Evolutionary conservation across 37 sponge, comb jelly and placozoan species (phyloP).

Genomic region (Geodia barretti): DNA sequence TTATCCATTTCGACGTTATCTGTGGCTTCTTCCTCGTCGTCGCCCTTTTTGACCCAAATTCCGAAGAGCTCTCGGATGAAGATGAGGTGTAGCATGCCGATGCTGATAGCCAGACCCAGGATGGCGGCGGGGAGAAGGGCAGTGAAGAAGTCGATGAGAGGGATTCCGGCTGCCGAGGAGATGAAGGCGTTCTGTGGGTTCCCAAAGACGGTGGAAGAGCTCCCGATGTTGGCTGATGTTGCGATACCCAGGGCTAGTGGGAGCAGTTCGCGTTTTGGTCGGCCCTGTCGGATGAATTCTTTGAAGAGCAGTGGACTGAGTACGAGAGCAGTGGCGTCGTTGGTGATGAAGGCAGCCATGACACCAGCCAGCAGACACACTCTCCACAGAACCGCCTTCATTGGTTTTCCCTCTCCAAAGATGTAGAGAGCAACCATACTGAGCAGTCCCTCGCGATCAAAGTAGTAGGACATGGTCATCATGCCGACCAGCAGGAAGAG

Average conservation of each 20-base stretch:
- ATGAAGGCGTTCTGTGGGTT: slow-evolving; percentile 76
- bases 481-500: slow-evolving; percentile 69
- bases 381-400: slow-evolving; percentile 48
- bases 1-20: neutral
- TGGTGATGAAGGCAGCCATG: slow-evolving; percentile 65
- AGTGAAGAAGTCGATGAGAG: slow-evolving; percentile 36
- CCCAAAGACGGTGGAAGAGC: slow-evolving; percentile 66
- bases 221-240: slow-evolving; percentile 72
- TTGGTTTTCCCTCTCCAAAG: slow-evolving; percentile 28
- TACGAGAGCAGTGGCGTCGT: slow-evolving; percentile 57
- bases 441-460: slow-evolving; percentile 65
- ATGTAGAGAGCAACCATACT: slow-evolving; percentile 18
- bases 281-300: slow-evolving; percentile 36
- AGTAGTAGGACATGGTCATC: slow-evolving; percentile 69
- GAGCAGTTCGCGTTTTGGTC: slow-evolving; percentile 34
- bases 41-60: neutral
- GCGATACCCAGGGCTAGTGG: slow-evolving; percentile 55
- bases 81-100: slow-evolving; percentile 32
- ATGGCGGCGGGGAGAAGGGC: slow-evolving; percentile 48
- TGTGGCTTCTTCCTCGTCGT: neutral
- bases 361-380: slow-evolving; percentile 34
- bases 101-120: slow-evolving; percentile 47
- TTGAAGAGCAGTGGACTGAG: slow-evolving; percentile 53
- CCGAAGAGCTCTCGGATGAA: neutral
- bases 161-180: slow-evolving; percentile 31